Conservation (phyloP, 2,113 vertebrate species). For the Serilophus lunatus region DNA sequence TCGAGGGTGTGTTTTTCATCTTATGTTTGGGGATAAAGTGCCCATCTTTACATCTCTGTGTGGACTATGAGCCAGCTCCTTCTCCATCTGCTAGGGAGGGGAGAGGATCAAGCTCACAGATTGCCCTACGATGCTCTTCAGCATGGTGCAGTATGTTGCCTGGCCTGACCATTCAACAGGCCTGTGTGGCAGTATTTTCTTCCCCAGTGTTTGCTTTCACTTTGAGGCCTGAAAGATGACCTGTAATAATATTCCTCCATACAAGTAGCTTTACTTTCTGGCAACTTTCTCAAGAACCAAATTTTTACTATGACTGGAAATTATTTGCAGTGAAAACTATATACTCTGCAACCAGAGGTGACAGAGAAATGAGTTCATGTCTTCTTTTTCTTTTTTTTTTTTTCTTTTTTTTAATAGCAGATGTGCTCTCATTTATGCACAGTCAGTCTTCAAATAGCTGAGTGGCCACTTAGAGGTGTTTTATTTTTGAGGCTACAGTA, state of each 20-base stretch:
- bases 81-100: neutral
- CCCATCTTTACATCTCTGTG: neutral
- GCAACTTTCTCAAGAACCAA: neutral
- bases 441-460: neutral
- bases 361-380: neutral
- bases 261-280: neutral
- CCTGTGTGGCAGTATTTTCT: neutral
- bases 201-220: neutral
- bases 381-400: neutral
- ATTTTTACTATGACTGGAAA: neutral
- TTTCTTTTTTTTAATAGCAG: too few relatives aligned
- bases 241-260: neutral
- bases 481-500: neutral
- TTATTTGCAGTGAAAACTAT: neutral
- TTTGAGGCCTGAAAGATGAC: neutral
- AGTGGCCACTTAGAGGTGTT: neutral
- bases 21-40: rapidly evolving
- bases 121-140: rapidly evolving
- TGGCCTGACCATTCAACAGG: neutral
- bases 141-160: neutral
- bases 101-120: neutral
- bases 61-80: neutral
- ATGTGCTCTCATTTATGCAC: neutral
- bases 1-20: neutral
- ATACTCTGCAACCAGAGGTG: neutral